Evolutionary conservation across 2,797 vertebrate genomes (phyloP).

Genomic region (Hydrophis major): DNA sequence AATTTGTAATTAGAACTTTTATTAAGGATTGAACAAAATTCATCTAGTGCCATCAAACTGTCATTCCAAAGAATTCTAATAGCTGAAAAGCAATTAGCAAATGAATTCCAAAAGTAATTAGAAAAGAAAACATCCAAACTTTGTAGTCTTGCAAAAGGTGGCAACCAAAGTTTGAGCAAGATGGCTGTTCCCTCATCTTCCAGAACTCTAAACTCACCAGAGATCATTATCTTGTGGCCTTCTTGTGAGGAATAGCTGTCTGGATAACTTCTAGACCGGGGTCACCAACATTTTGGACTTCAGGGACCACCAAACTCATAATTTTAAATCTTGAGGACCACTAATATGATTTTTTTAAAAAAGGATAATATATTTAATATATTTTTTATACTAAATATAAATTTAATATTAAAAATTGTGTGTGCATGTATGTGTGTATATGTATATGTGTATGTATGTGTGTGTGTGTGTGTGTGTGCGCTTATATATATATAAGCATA

Average conservation of each 20-base stretch:
- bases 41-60: background rate
- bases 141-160: background rate
- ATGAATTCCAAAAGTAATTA: background rate
- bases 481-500: too few relatives aligned
- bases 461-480: too few relatives aligned
- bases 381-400: too few relatives aligned
- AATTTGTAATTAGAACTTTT: background rate
- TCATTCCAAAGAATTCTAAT: background rate
- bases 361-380: too few relatives aligned
- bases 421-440: too few relatives aligned
- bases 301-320: too few relatives aligned
- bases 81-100: background rate
- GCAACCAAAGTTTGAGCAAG: background rate
- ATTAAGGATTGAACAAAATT: background rate
- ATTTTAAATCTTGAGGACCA: too few relatives aligned
- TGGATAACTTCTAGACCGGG: background rate
- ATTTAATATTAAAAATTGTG: too few relatives aligned
- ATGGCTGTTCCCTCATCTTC: background rate
- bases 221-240: background rate
- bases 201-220: background rate
- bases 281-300: too few relatives aligned
- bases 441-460: too few relatives aligned
- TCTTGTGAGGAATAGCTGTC: background rate
- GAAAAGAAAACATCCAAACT: background rate
- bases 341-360: too few relatives aligned